These are phyloP conservation scores for Apis laboriosa DNA, from an alignment of 1,140 invertebrate genomes.

Conservation along the genomic window DNA sequence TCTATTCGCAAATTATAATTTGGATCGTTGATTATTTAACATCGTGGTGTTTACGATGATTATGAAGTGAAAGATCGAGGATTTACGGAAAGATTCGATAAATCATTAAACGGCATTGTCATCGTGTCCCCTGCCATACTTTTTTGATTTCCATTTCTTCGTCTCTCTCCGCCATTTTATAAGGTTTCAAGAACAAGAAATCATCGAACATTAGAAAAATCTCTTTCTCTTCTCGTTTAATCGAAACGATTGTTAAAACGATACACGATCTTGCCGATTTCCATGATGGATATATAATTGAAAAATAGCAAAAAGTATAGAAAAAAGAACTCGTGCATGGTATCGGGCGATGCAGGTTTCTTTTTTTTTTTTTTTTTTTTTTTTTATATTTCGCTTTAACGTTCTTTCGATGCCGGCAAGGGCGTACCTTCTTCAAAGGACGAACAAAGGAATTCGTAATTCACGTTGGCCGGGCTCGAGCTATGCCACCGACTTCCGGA, in stretches of 20 bases:
- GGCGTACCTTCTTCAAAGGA: slow-evolving; percentile 31
- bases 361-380: background rate
- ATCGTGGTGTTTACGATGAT: slow-evolving; percentile 51
- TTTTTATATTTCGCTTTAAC: slow-evolving; percentile 10
- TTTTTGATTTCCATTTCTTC: background rate
- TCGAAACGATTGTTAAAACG: too few relatives aligned
- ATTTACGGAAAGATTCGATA: slow-evolving; percentile 63
- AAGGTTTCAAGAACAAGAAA: too few relatives aligned
- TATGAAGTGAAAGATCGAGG: slow-evolving; percentile 62
- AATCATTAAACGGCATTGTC: slow-evolving; percentile 55
- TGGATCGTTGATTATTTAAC: background rate
- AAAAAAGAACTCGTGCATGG: too few relatives aligned
- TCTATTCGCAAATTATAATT: slow-evolving; percentile 4
- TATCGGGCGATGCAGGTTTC: too few relatives aligned
- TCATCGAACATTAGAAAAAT: too few relatives aligned
- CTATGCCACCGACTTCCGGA: slow-evolving; percentile 44
- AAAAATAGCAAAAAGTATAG: too few relatives aligned
- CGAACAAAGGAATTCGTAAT: slow-evolving; percentile 55
- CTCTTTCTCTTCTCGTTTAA: too few relatives aligned
- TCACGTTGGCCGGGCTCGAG: slow-evolving; percentile 29
- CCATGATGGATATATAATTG: too few relatives aligned
- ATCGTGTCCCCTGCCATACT: slow-evolving; percentile 24
- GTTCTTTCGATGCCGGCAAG: slow-evolving; percentile 18
- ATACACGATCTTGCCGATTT: too few relatives aligned
- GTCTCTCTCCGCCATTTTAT: too few relatives aligned